phyloP scores from a whole-genome alignment of 2,888 invertebrate genomes.

The Zonitis immaculata region DNA sequence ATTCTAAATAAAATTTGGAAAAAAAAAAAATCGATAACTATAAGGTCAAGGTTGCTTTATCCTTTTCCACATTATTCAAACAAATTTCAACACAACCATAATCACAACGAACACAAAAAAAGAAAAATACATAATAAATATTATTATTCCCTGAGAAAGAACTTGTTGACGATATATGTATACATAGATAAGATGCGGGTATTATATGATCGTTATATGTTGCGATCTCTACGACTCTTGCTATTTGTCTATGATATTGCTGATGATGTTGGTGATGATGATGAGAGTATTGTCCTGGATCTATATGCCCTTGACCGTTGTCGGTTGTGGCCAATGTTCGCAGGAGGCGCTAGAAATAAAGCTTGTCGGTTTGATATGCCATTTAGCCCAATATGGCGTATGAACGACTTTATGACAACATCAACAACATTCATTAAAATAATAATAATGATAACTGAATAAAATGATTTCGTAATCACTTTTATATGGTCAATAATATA shows the following conservation, averaged over 20 bases:
- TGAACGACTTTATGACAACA: conserved; percentile 12
- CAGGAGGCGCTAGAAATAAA: conserved; percentile 28
- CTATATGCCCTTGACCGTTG: conserved; percentile 34
- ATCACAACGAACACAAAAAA: too few species aligned
- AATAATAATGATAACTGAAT: too few species aligned
- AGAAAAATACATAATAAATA: too few species aligned
- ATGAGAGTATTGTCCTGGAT: conserved; percentile 30
- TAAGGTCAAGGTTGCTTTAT: not conserved
- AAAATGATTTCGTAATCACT: too few species aligned
- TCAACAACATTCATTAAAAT: not conserved
- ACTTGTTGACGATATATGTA: too few species aligned
- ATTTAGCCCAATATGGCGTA: conserved; percentile 15
- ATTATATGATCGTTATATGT: not conserved
- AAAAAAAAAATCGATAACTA: not conserved
- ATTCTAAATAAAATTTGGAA: too few species aligned
- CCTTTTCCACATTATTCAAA: not conserved
- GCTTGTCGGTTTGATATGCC: conserved; percentile 22
- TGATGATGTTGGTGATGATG: not conserved
- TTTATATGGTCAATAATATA: not conserved
- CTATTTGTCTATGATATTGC: not conserved
- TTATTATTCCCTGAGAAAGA: too few species aligned
- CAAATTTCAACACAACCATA: too few species aligned
- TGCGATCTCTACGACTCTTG: not conserved
- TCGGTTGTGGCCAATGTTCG: conserved; percentile 30
- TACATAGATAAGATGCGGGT: not conserved